phyloP scores from a whole-genome alignment of 2,797 vertebrate species.

The Cercopithecus diana region DNA sequence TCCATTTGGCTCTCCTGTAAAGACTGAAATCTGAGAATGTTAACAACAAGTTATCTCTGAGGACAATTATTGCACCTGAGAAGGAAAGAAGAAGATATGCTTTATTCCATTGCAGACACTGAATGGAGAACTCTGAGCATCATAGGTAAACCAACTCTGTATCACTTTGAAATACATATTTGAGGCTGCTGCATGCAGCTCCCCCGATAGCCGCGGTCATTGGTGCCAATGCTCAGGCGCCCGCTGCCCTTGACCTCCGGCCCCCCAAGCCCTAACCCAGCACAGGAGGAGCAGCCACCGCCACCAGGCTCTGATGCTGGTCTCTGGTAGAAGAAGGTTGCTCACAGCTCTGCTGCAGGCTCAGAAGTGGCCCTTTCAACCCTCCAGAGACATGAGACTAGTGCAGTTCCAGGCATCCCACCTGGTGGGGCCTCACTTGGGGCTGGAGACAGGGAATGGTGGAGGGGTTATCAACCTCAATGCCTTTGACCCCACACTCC shows the following conservation, averaged over 20 bases:
- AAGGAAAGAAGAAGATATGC: neutral
- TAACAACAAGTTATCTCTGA: neutral
- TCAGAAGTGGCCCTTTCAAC: slow-evolving; percentile 9
- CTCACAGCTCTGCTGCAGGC: slow-evolving; percentile 27
- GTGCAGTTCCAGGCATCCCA: slow-evolving; percentile 89
- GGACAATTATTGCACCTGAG: neutral
- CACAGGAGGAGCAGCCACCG: neutral
- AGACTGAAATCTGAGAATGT: neutral
- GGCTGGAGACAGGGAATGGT: slow-evolving; percentile 88
- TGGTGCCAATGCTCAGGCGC: fast-evolving
- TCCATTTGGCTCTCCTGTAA: neutral
- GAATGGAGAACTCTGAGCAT: neutral
- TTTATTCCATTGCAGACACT: neutral
- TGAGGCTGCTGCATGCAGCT: neutral
- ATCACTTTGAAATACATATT: neutral
- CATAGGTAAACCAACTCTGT: neutral
- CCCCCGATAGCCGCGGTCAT: fast-evolving
- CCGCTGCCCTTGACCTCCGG: fast-evolving
- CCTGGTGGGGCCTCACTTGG: slow-evolving; percentile 82
- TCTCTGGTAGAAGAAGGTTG: slow-evolving; percentile 49
- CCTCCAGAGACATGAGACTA: slow-evolving; percentile 87
- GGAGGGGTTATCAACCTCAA: slow-evolving; percentile 90
- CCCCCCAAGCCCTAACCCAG: neutral
- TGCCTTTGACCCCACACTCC: slow-evolving; percentile 90
- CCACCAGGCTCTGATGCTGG: slow-evolving; percentile 72